Percentiles rank a stretch among this genome's conserved stretches.
Evolutionary conservation across 2,797 vertebrate genomes (phyloP).

Genomic region (Galagoides demidoff): DNA sequence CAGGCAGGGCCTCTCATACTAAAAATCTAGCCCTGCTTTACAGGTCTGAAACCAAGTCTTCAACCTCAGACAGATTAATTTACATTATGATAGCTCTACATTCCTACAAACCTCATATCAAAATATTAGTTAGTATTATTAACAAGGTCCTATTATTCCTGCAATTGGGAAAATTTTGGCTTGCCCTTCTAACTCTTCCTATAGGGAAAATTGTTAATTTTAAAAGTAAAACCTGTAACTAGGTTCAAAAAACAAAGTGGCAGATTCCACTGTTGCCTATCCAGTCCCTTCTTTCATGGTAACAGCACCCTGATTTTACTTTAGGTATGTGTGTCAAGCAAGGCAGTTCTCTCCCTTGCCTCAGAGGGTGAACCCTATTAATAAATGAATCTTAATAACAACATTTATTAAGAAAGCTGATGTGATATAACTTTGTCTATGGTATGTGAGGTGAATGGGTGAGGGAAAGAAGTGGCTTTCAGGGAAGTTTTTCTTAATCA

Average conservation of each 20-base stretch:
- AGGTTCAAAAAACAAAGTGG: conserved; percentile 49
- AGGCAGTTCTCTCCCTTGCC: neutral
- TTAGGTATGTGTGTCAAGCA: conserved; percentile 3
- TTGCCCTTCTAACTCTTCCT: conserved; percentile 15
- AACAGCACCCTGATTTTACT: neutral
- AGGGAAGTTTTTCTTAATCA: neutral
- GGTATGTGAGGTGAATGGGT: neutral
- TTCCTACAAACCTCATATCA: conserved; percentile 16
- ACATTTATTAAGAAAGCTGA: conserved; percentile 42
- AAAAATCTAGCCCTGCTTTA: conserved; percentile 12
- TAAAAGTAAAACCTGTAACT: neutral
- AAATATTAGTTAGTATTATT: conserved; percentile 6
- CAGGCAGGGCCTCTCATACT: neutral
- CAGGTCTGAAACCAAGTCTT: conserved; percentile 38
- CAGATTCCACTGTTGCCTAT: neutral
- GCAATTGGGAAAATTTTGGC: neutral
- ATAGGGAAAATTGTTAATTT: neutral
- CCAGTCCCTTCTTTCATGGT: neutral
- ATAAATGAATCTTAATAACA: conserved; percentile 44
- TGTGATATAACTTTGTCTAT: neutral
- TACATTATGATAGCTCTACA: neutral
- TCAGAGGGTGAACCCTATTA: neutral
- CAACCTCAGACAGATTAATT: neutral
- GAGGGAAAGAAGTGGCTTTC: neutral
- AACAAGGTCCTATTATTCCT: neutral